Conservation (phyloP, 2,888 invertebrate genomes). For the Neocrepidodera transversa region DNA sequence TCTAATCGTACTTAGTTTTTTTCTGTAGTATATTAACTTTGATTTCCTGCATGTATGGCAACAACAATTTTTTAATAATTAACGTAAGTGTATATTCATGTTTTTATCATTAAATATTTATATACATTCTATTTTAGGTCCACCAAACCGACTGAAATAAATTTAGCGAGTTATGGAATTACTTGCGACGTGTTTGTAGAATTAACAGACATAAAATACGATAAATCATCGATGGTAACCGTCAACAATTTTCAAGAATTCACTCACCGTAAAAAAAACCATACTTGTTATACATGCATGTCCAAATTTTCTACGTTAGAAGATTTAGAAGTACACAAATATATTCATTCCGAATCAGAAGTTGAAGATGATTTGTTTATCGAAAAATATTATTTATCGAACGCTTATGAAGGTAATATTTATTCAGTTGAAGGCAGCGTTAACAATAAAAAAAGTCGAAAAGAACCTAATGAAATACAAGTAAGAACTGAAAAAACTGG, state of each 20-base stretch:
- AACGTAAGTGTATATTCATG: too few species aligned
- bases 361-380: conserved; percentile 8
- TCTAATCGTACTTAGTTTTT: too few species aligned
- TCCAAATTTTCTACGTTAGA: conserved; percentile 15
- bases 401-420: background rate
- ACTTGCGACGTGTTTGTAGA: background rate
- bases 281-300: conserved; percentile 26
- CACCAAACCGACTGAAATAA: background rate
- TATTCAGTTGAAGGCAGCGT: background rate
- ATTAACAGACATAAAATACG: conserved; percentile 11
- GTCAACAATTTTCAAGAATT: background rate
- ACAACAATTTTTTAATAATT: too few species aligned
- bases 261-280: conserved; percentile 12
- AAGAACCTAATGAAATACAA: background rate
- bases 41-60: too few species aligned
- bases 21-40: too few species aligned
- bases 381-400: conserved; percentile 5
- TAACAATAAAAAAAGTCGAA: background rate
- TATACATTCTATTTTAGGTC: too few species aligned
- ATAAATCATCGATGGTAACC: background rate
- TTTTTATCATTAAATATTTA: too few species aligned
- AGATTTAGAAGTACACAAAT: conserved; percentile 19
- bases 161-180: background rate
- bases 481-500: background rate
- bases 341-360: conserved; percentile 6